Conservation (phyloP, 2,113 vertebrate genomes). For the Mellivora capensis region DNA sequence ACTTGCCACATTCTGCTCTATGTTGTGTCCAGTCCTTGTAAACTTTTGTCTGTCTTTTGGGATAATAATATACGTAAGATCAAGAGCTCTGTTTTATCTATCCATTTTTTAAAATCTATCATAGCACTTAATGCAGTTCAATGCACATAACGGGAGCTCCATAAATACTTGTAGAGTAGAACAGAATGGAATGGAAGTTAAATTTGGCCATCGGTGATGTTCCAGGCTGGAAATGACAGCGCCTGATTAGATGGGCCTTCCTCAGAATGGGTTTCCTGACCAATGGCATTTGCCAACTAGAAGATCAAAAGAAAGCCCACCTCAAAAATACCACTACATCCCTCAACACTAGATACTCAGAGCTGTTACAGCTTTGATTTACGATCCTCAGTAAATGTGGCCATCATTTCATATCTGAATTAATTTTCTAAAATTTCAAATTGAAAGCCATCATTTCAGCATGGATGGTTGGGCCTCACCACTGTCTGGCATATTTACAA, state of each 20-base stretch:
- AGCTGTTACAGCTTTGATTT: neutral
- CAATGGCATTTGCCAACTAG: neutral
- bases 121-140: slow-evolving; percentile 66
- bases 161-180: slow-evolving; percentile 61
- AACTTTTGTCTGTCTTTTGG: slow-evolving; percentile 50
- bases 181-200: slow-evolving; percentile 32
- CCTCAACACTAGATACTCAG: neutral
- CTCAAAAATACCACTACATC: neutral
- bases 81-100: slow-evolving; percentile 53
- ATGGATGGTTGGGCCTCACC: neutral
- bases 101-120: slow-evolving; percentile 56
- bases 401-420: neutral
- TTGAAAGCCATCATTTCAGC: neutral
- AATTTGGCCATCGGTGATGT: neutral
- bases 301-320: neutral
- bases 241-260: neutral
- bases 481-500: neutral
- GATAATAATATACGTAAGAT: slow-evolving; percentile 63
- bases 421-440: slow-evolving; percentile 1
- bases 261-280: neutral
- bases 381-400: neutral
- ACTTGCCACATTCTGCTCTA: slow-evolving; percentile 2
- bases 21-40: slow-evolving; percentile 26
- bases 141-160: slow-evolving; percentile 62
- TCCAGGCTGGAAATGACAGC: neutral